Conservation (phyloP, 2,113 vertebrate species). For the Bubo bubo region DNA sequence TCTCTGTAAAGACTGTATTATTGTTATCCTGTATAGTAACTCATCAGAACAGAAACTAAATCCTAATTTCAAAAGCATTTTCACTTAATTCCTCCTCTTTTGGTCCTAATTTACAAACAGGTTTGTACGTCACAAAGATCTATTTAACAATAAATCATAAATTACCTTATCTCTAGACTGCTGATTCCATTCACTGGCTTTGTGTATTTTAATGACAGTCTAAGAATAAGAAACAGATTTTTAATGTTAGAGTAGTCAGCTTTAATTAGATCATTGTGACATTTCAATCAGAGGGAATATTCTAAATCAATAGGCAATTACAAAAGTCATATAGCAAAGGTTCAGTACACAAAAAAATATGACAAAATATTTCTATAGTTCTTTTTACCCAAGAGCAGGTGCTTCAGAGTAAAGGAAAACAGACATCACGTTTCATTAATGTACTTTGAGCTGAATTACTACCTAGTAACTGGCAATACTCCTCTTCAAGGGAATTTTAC, state of each 20-base stretch:
- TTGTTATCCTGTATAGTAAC: neutral
- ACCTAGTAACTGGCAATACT: neutral
- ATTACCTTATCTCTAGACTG: slow-evolving; percentile 72
- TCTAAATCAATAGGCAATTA: slow-evolving; percentile 51
- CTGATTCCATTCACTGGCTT: slow-evolving; percentile 28
- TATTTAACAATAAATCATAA: slow-evolving; percentile 16
- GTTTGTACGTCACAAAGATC: neutral
- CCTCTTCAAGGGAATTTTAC: neutral
- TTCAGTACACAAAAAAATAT: slow-evolving; percentile 21
- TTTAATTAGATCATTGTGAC: slow-evolving; percentile 49
- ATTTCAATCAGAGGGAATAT: slow-evolving; percentile 25
- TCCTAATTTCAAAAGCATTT: neutral
- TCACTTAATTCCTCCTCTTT: neutral
- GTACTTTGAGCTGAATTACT: neutral
- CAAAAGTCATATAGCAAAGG: slow-evolving; percentile 40
- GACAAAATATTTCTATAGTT: slow-evolving; percentile 8
- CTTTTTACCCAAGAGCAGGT: slow-evolving; percentile 5
- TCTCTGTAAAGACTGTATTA: neutral
- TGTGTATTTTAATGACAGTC: slow-evolving; percentile 72
- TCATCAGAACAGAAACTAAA: neutral
- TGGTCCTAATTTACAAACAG: neutral
- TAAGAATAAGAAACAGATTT: slow-evolving; percentile 53
- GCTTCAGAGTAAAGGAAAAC: slow-evolving; percentile 13
- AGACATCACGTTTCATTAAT: slow-evolving; percentile 6
- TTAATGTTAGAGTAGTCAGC: slow-evolving; percentile 45